Evolutionary conservation across 2,113 vertebrate genomes (phyloP).

Genomic region (Diadophis punctatus): DNA sequence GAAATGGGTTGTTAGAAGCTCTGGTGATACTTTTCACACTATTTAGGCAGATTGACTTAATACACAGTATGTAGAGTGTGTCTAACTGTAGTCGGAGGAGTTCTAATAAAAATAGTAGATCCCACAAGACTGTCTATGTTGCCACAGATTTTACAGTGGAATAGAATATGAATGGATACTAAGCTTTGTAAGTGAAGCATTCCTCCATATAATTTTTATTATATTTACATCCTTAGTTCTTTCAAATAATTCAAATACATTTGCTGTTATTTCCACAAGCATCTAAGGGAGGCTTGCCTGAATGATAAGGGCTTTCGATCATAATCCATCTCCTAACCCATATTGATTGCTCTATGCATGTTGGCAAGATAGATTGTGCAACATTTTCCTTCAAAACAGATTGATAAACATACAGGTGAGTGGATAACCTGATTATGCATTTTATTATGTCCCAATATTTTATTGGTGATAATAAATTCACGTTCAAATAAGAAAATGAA

Average conservation of each 20-base stretch:
- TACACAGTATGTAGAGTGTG: not conserved
- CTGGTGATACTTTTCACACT: not conserved
- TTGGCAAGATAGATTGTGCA: not conserved
- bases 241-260: not conserved
- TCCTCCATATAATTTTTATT: not conserved
- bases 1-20: not conserved
- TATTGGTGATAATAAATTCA: not conserved
- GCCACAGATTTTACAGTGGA: not conserved
- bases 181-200: not conserved
- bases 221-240: not conserved
- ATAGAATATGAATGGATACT: not conserved
- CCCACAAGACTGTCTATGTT: not conserved
- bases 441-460: not conserved
- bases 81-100: not conserved
- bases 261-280: not conserved
- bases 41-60: not conserved
- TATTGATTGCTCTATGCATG: not conserved
- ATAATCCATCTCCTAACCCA: not conserved
- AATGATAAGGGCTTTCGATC: not conserved
- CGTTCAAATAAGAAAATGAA: not conserved
- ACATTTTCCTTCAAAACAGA: not conserved
- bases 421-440: not conserved
- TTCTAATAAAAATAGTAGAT: not conserved
- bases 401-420: not conserved
- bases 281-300: not conserved